Percentiles rank a stretch among this genome's conserved stretches.
These are phyloP conservation scores for Neotoxoptera formosana DNA, from an alignment of 1,140 invertebrate species.

Conservation along the genomic window DNA sequence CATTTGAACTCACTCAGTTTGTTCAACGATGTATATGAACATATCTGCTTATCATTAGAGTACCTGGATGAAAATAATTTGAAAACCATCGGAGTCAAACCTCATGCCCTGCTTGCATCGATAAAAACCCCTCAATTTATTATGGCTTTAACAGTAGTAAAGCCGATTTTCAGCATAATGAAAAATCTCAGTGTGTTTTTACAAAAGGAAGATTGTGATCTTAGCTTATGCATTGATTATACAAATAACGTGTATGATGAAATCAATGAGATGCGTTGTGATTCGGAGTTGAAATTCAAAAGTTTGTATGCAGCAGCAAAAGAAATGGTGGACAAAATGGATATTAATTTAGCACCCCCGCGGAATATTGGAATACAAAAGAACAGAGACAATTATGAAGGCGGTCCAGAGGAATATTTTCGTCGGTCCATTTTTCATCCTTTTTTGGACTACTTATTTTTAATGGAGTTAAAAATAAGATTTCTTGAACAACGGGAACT, in stretches of 20 bases:
- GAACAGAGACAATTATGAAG: conserved; percentile 22
- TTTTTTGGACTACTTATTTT: conserved; percentile 33
- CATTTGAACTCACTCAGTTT: conserved; percentile 20
- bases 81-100: not conserved
- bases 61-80: conserved; percentile 17
- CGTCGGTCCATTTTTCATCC: not conserved
- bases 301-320: not conserved
- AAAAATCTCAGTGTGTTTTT: conserved; percentile 28
- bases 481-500: conserved; percentile 35
- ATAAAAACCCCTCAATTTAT: conserved; percentile 32
- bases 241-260: not conserved
- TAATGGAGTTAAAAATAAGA: conserved; percentile 17
- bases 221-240: conserved; percentile 14
- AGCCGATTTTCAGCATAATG: not conserved
- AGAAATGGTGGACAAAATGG: conserved; percentile 29
- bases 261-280: conserved; percentile 15
- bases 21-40: conserved; percentile 14
- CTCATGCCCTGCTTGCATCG: not conserved
- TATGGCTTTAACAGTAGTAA: conserved; percentile 34
- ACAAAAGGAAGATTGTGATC: conserved; percentile 30
- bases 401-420: not conserved
- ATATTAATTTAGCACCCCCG: conserved; percentile 33
- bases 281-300: conserved; percentile 40
- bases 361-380: conserved; percentile 30
- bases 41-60: not conserved